Evolutionary conservation across 2,888 invertebrate genomes (phyloP).

Genomic region (Perdita meconis): DNA sequence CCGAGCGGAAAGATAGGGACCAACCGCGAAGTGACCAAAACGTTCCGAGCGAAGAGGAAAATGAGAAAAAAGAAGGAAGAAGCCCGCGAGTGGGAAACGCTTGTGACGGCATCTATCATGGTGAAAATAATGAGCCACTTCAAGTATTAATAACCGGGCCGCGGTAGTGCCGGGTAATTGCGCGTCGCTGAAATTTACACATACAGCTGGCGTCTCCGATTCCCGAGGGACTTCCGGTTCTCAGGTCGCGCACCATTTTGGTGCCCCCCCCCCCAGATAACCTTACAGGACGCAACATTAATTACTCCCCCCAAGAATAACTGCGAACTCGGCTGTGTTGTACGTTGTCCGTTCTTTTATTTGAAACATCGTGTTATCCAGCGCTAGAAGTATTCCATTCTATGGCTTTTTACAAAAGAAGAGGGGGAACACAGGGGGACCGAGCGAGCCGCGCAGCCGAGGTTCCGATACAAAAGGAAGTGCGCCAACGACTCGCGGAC

Average conservation of each 20-base stretch:
- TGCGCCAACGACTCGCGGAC: not conserved
- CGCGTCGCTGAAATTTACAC: slow-evolving; percentile 39
- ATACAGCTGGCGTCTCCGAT: slow-evolving; percentile 1
- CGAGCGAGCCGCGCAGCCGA: not conserved
- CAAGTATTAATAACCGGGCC: slow-evolving; percentile 69
- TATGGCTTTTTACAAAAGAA: slow-evolving; percentile 19
- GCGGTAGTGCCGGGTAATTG: slow-evolving; percentile 53
- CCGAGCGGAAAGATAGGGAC: slow-evolving; percentile 10
- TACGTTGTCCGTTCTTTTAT: slow-evolving; percentile 26
- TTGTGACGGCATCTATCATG: slow-evolving; percentile 52
- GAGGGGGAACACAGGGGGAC: not conserved
- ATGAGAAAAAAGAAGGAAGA: not conserved
- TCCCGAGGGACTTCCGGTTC: slow-evolving; percentile 35
- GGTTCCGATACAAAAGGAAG: slow-evolving; percentile 17
- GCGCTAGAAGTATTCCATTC: not conserved
- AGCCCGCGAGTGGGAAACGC: slow-evolving; percentile 28
- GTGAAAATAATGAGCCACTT: slow-evolving; percentile 68
- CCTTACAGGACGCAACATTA: no score
- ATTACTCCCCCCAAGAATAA: not conserved
- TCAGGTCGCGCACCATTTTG: not conserved
- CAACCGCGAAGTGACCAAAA: slow-evolving; percentile 13
- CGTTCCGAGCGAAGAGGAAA: not conserved
- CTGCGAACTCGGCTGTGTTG: not conserved
- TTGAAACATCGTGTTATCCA: slow-evolving; percentile 20
- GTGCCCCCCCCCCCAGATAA: not conserved